Evolutionary conservation across 2,113 vertebrate genomes (phyloP).

Genomic region (Phrynocephalus versicolor): DNA sequence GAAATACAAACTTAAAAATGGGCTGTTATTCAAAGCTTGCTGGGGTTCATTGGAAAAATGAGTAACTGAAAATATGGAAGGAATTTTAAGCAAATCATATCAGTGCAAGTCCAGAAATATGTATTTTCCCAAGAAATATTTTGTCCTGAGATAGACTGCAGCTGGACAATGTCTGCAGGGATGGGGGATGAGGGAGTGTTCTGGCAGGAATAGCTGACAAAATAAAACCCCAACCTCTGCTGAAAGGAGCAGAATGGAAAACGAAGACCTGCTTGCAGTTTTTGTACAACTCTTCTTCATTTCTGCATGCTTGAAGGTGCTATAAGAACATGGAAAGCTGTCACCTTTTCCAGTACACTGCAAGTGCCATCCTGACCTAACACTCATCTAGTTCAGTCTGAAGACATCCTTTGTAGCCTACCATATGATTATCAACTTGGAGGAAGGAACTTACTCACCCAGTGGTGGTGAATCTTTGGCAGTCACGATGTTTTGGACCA

Average conservation of each 20-base stretch:
- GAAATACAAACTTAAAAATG: not conserved
- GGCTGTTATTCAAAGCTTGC: not conserved
- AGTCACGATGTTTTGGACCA: no score
- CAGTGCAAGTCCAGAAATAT: not conserved
- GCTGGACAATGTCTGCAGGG: no score
- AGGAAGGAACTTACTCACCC: not conserved
- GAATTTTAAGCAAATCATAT: not conserved
- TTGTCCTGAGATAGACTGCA: not conserved
- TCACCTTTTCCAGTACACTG: not conserved
- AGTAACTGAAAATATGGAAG: not conserved
- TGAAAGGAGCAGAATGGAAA: not conserved
- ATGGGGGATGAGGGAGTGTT: no score
- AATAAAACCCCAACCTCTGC: no score
- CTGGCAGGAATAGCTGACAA: no score
- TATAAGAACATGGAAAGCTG: not conserved
- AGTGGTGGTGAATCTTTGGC: no score
- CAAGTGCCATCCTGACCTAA: not conserved
- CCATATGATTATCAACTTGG: not conserved
- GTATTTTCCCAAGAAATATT: not conserved
- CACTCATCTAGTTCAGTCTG: no score
- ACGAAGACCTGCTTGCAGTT: not conserved
- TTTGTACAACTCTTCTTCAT: not conserved
- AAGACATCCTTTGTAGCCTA: not conserved
- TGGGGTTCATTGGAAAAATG: not conserved
- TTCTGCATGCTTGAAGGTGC: no score